Evolutionary conservation across 2,888 invertebrate species (phyloP), one percentile per base, ranked within the genome.

Genomic region (Bursaphelenchus okinawaensis): DNA sequence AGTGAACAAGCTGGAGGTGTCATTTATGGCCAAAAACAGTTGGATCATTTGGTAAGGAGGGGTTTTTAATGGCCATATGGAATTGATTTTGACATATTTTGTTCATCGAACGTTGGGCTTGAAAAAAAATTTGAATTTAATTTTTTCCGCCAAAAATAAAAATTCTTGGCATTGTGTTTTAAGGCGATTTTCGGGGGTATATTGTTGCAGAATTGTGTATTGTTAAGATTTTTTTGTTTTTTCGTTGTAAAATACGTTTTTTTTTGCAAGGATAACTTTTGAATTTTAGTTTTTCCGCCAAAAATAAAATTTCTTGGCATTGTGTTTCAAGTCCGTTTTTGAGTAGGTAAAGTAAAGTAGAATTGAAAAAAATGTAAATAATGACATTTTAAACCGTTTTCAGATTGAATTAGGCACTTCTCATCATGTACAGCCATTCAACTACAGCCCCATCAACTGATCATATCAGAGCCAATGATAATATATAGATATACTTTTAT

Each of bases 21-120:
- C 28, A 78, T 82, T 9, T 82, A 82, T 63, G 78, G 79, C 63
- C 74, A 77, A 62, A 77, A 74, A 52, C 82, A 83, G 83, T 86
- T 93, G 0, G 86, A 87, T 20, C 87, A 88, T 52, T 89, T 89
- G 70, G 87, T 87, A 82, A 79, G 84, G n/a, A n/a, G n/a, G n/a
- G n/a, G n/a, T n/a, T n/a, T n/a, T n/a, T n/a, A n/a, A n/a, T n/a
- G n/a, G n/a, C n/a, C n/a, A n/a, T n/a, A n/a, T n/a, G n/a, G 19
- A 40, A 40, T 40, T 52, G 19, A 16, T 54, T 12, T 52, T 19
- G 40, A 4, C 12, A 3, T 1, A 2, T 40, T 40, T 40, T 4
- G 40, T n/a, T n/a, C n/a, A n/a, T n/a, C n/a, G n/a, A n/a, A n/a
- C n/a, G n/a, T n/a, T n/a, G n/a, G n/a, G n/a, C n/a, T n/a, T n/a